These are phyloP conservation scores for Pinna nobilis DNA, from an alignment of 1,140 invertebrate genomes.

Conservation along the genomic window DNA sequence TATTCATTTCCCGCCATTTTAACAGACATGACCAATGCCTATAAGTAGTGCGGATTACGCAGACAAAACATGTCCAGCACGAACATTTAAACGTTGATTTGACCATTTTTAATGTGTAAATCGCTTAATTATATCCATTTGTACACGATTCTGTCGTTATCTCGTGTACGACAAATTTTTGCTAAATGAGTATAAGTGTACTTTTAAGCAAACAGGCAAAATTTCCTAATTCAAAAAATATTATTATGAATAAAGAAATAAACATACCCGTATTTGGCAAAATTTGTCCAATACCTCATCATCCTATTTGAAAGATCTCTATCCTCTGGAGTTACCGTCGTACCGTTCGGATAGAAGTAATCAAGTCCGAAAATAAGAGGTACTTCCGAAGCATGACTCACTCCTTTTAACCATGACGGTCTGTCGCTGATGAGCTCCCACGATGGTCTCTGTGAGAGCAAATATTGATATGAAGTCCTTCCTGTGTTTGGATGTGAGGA, in stretches of 20 bases:
- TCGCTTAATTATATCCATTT: no score
- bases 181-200: no score
- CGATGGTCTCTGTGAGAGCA: constrained; percentile 32
- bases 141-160: no score
- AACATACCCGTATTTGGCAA: constrained; percentile 93
- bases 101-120: no score
- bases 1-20: no score
- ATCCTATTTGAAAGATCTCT: constrained; percentile 89
- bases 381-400: constrained; percentile 42
- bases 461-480: constrained; percentile 40
- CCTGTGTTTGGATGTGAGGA: background rate
- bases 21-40: no score
- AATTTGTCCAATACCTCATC: constrained; percentile 95
- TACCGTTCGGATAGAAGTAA: background rate
- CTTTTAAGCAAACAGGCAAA: no score
- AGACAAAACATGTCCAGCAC: no score
- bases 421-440: background rate
- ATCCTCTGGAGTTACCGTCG: constrained; percentile 76
- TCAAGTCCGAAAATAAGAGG: constrained; percentile 41
- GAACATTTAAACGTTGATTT: no score
- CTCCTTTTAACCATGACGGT: constrained; percentile 42
- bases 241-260: background rate
- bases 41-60: no score
- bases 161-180: no score
- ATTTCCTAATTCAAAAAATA: background rate